Base-by-base conservation (phyloP, 1,140 invertebrate species). In the Tetragonula clypearis region DNA sequence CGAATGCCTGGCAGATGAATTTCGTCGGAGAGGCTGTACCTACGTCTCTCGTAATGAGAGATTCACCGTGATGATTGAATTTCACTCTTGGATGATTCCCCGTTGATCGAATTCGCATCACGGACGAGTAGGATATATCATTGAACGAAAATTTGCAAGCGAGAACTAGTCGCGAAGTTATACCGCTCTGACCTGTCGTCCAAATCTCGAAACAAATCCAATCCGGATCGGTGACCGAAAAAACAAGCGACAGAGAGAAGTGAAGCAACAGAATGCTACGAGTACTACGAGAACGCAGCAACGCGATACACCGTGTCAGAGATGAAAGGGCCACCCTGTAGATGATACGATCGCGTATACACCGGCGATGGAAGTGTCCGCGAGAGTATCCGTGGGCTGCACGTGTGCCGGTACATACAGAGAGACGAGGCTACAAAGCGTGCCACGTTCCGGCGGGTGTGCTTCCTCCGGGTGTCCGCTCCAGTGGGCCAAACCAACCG, bases 401-500 rank as follows among this genome's bases (percentile, higher is more conserved):
- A 90, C 86, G 88, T 88, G 88, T 88, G 84, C 53, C 87, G 76
- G 88, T 88, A 30, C 30, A 85, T 91, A 90, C 88, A 87, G 41
- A 49, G 41, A 49, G 86, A 56, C 77, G 91, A 92, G 90, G 86
- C 92, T 93, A 94, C 94, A 93, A 94, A 95, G 93, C 94, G 94
- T 94, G 94, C 93, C 93, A 94, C 93, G 93, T 94, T 94, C 94
- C 92, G 94, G 92, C 93, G 93, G 93, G 90, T 92, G 94, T 94
- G 94, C 93, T 95, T 95, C 94, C 94, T 94, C 94, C 94, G 94
- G 94, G 94, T 94, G 93, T 94, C 89, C 94, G 94, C 94, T 95
- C 94, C 94, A 95, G 89, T 95, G 94, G 94, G 94, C 94, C 94
- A 95, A 93, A 92, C 93, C 92, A 94, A 92, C 90, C 93, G 92